Evolutionary conservation across 2,797 vertebrate species (phyloP).

Genomic region (Anomalospiza imberbis): DNA sequence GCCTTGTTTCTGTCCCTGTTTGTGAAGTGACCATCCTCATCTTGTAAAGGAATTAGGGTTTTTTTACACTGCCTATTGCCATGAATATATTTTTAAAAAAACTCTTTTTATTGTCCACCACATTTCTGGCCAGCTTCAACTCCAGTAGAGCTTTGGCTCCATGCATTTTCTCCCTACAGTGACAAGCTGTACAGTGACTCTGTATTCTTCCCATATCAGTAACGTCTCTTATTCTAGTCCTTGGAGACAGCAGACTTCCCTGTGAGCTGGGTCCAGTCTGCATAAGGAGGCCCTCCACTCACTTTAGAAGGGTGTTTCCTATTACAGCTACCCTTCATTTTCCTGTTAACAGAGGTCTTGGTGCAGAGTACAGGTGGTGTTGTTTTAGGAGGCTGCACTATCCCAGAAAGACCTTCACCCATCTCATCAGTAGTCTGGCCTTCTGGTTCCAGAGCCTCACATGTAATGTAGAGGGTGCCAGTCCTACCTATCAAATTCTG

Average conservation of each 20-base stretch:
- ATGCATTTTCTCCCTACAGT: not conserved
- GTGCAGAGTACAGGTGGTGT: not conserved
- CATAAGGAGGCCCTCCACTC: fast-evolving
- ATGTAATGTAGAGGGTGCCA: not conserved
- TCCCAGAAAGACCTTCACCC: not conserved
- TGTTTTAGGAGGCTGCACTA: not conserved
- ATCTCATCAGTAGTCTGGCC: not conserved
- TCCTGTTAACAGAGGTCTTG: not conserved
- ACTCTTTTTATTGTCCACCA: not conserved
- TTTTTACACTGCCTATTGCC: not conserved
- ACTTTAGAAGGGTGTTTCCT: not conserved
- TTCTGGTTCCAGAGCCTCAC: not conserved
- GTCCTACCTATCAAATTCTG: not conserved
- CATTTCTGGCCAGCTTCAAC: not conserved
- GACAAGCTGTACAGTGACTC: not conserved
- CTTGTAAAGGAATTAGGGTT: fast-evolving
- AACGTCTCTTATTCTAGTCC: not conserved
- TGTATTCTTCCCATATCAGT: not conserved
- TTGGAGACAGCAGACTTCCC: not conserved
- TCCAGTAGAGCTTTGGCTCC: not conserved
- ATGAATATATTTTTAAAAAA: not conserved
- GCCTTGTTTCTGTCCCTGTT: not conserved
- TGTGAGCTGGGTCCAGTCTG: not conserved
- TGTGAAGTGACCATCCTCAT: not conserved
- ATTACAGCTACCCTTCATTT: not conserved